Evolutionary conservation across 2,113 vertebrate genomes (phyloP).

Genomic region (Furnarius figulus): DNA sequence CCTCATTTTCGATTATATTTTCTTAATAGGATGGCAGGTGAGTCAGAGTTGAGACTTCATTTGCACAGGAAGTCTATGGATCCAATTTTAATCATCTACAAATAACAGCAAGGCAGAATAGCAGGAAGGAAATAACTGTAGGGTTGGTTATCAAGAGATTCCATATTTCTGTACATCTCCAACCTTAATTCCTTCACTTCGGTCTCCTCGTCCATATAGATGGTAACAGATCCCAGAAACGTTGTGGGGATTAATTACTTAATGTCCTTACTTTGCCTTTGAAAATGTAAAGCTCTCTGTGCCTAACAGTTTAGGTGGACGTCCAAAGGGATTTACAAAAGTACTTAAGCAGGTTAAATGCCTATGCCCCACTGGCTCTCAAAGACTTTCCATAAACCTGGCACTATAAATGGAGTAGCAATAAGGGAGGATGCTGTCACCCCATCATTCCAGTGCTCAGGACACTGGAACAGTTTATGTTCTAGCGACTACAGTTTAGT

Average conservation of each 20-base stretch:
- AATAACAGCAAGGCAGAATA: not conserved
- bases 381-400: slow-evolving; percentile 12
- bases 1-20: slow-evolving; percentile 40
- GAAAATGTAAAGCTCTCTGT: slow-evolving; percentile 20
- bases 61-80: slow-evolving; percentile 25
- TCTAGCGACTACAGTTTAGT: not conserved
- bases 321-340: slow-evolving; percentile 49
- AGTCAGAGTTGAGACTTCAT: slow-evolving; percentile 37
- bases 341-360: slow-evolving; percentile 53
- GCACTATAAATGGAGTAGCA: not conserved
- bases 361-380: not conserved
- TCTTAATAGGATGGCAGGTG: slow-evolving; percentile 46
- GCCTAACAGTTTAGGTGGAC: slow-evolving; percentile 22
- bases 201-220: not conserved
- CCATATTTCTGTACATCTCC: not conserved
- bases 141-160: not conserved
- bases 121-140: slow-evolving; percentile 22
- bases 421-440: not conserved
- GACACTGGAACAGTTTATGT: not conserved
- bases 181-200: not conserved
- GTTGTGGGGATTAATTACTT: not conserved
- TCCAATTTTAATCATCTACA: slow-evolving; percentile 30
- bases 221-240: not conserved
- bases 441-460: not conserved
- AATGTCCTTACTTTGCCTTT: slow-evolving; percentile 25